Evolutionary conservation across 2,888 invertebrate species (phyloP), one percentile per base, ranked within the genome.

Genomic region (Nebria salina): DNA sequence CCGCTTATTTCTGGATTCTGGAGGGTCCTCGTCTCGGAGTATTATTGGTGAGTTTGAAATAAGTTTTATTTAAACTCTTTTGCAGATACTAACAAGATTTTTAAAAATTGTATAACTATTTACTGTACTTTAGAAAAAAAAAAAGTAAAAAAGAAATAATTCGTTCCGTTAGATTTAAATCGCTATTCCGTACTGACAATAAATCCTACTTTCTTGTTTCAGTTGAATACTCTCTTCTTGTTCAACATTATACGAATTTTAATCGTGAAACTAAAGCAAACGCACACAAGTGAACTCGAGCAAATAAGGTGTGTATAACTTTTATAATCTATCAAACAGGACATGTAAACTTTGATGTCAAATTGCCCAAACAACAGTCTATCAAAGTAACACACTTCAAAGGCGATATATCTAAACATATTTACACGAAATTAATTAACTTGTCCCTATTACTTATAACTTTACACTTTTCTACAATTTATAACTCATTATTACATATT

Each of bases 11-110:
- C 87, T 98, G 97, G 97, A 95, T 98, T 84, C 89, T 97, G 41
- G 97, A 98, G 88, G 97, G 95, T 26, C 97, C 97, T 0, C 90
- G 98, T 76, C 91, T 95, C 82, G 91, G 92, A 1, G 93, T 97
- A 26, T 94, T 98, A 84, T 86, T 94, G 90, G 97, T 97, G 89
- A 92, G 92, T 89, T 9, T 7, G 7, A 82, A 42, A 54, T 20
- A 20, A 20, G 7, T 54, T 54, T 3, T 8, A 54, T 34, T 34
- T 34, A 54, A 54, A 54, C 8, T 8, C 4, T 11, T 54, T 54
- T 13, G 8, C 54, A 3, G 11, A 54, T 11, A 11, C 1, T 54
- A 11, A 2, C 54, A 11, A 1, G 11, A 34, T 54, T 13, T 43
- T 43, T 43, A 6, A 9, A 43, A 43, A 43, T 43, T 43, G 43